Evolutionary conservation across 2,113 vertebrate species (phyloP).

Genomic region (Laticauda laticaudata): DNA sequence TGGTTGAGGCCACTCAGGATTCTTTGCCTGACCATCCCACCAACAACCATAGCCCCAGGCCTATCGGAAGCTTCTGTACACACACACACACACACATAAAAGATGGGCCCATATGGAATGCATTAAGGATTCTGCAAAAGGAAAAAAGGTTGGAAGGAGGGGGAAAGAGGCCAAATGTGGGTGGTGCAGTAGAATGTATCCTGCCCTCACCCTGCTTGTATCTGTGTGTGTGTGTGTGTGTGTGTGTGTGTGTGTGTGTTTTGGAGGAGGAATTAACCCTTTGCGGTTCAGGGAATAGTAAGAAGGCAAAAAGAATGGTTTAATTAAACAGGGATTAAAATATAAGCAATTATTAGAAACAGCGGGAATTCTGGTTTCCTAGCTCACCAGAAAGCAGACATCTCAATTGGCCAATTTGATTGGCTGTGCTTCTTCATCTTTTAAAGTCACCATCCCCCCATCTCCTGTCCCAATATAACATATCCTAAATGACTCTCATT

Average conservation of each 20-base stretch:
- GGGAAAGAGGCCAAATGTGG: slow-evolving; percentile 23
- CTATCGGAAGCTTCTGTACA: slow-evolving; percentile 20
- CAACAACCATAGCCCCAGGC: background rate
- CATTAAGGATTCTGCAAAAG: slow-evolving; percentile 20
- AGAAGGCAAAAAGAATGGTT: background rate
- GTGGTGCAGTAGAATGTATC: slow-evolving; percentile 28
- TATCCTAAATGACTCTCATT: background rate
- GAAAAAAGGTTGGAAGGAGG: background rate
- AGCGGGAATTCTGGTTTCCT: background rate
- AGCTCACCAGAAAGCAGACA: background rate
- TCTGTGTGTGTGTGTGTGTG: background rate
- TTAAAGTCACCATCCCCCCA: background rate
- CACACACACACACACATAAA: background rate
- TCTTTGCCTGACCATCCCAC: slow-evolving; percentile 1
- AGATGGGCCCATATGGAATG: slow-evolving; percentile 20
- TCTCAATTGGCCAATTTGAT: background rate
- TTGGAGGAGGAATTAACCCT: slow-evolving; percentile 6
- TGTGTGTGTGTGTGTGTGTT: background rate
- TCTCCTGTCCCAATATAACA: background rate
- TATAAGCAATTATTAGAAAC: background rate
- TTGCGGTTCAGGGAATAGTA: slow-evolving; percentile 8
- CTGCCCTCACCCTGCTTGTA: slow-evolving; percentile 27
- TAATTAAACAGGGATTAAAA: background rate
- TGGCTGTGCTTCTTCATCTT: background rate
- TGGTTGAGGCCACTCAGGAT: background rate